Base-by-base conservation (phyloP, 2,888 invertebrate genomes). In the Arge pagana region DNA sequence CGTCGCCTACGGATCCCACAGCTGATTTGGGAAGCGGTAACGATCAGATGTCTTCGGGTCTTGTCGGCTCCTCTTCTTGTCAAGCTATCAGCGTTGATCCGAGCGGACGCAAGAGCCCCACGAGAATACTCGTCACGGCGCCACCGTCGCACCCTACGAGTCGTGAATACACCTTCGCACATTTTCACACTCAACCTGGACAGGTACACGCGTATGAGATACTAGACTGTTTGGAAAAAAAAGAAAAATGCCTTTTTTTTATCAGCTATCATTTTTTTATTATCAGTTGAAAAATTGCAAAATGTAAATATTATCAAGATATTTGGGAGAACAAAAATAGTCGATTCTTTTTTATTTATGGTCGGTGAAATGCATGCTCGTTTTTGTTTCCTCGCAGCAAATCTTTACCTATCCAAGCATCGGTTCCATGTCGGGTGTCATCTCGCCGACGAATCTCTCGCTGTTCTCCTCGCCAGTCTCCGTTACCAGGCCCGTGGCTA, bases 121-220 rank as follows among this genome's bases (percentile, higher is more conserved):
- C 75, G 18, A 71, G 76, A 59, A 77, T 80, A 53, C 77, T 81
- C 39, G 74, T 81, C 31, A 71, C 79, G 2, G 79, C 81, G 30
- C 81, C 81, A 50, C n/a, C n/a, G n/a, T n/a, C n/a, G n/a, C n/a
- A n/a, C n/a, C 77, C 81, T 15, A 74, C 79, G 52, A 80, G 81
- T 56, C 77, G 85, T 56, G 91, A 91, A 73, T 90, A 93, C 78
- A 86, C 90, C 54, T 95, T 94, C 81, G 89, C 92, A 77, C 95
- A 95, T 79, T 95, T 94, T 82, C 95, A 96, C 77, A 85, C 92
- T 65, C 95, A 95, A 78, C 87, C 91, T 63, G 88, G 91, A 77
- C 90, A 90, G 85, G 89, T 76, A 43, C 51, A 60, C 37, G 4
- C 30, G 15, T 15, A 4, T 26, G 28, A 3, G 28, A 26, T 3